A percentile compares a stretch with the other conserved stretches of the same genome.
phyloP scores from a whole-genome alignment of 2,888 invertebrate genomes.

The Pasiphila rectangulata region DNA sequence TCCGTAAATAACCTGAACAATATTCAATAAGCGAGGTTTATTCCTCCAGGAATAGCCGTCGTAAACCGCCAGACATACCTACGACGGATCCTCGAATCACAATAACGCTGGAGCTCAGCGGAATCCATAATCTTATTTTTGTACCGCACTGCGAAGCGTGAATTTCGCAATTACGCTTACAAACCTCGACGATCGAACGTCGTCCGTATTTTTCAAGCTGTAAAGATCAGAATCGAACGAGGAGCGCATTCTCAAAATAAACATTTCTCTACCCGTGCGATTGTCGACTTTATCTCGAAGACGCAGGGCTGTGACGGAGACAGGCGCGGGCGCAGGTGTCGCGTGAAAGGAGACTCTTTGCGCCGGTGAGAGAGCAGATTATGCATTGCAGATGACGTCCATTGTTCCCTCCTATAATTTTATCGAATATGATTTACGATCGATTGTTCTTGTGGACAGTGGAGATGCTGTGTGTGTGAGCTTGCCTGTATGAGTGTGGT shows the following conservation, averaged over 20 bases:
- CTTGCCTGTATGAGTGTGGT: constrained; percentile 57
- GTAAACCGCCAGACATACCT: constrained; percentile 78
- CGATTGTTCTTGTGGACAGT: constrained; percentile 80
- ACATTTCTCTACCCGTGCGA: constrained; percentile 76
- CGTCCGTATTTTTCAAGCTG: constrained; percentile 44
- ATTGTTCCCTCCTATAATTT: constrained; percentile 81
- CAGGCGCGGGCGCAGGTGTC: constrained; percentile 57
- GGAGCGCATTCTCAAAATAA: constrained; percentile 68
- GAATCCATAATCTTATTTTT: constrained; percentile 82
- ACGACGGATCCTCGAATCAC: constrained; percentile 81
- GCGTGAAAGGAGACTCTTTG: constrained; percentile 71
- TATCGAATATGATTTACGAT: constrained; percentile 81
- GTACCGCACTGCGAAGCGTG: constrained; percentile 80
- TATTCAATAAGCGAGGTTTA: constrained; percentile 78
- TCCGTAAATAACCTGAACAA: constrained; percentile 75
- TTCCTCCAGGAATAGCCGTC: constrained; percentile 79
- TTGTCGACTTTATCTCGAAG: constrained; percentile 77
- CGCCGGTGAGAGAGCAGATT: constrained; percentile 62
- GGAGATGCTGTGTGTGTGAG: constrained; percentile 64
- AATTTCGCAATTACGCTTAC: constrained; percentile 78
- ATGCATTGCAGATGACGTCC: constrained; percentile 69
- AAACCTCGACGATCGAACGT: constrained; percentile 48
- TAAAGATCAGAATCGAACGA: constrained; percentile 57
- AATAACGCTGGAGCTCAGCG: constrained; percentile 78
- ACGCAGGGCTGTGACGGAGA: constrained; percentile 60